A percentile compares a stretch with the other conserved stretches of the same genome.
Conservation (phyloP, 2,888 invertebrate genomes). For the Dromius quadrimaculatus region DNA sequence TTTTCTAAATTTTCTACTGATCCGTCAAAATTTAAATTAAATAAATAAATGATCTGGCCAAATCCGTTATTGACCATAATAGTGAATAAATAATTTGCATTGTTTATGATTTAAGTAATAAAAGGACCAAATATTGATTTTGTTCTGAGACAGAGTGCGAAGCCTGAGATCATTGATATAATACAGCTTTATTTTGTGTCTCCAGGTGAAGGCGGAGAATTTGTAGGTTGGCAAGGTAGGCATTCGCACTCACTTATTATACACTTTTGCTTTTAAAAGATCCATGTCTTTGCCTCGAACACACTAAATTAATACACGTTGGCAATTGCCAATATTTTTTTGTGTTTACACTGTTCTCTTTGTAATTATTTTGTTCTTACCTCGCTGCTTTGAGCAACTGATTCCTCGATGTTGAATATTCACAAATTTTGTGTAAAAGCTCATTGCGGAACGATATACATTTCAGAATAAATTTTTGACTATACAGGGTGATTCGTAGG, state of each 20-base stretch:
- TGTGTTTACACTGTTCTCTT: constrained; percentile 27
- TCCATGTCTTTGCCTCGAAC: constrained; percentile 28
- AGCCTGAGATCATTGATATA: constrained; percentile 47
- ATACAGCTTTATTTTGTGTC: constrained; percentile 68
- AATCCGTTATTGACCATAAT: background rate
- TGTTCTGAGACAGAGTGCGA: constrained; percentile 49
- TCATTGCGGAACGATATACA: no score
- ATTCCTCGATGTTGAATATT: constrained; percentile 12
- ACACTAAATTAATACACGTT: constrained; percentile 35
- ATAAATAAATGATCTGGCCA: background rate
- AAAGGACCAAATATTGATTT: constrained; percentile 34
- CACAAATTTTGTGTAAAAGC: background rate
- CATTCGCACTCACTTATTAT: constrained; percentile 67
- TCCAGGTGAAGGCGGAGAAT: constrained; percentile 82
- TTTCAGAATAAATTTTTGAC: no score
- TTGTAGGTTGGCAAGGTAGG: constrained; percentile 84
- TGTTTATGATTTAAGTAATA: constrained; percentile 39
- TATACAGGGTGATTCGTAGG: no score
- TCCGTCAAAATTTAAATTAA: constrained; percentile 11
- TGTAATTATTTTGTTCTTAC: constrained; percentile 46
- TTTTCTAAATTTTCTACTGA: constrained; percentile 40
- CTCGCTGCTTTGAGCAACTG: constrained; percentile 34
- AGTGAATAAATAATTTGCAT: constrained; percentile 14
- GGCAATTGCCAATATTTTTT: constrained; percentile 38
- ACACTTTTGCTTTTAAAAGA: constrained; percentile 41